These are phyloP conservation scores for Harpegnathos saltator DNA, from an alignment of 1,140 invertebrate genomes.

Conservation along the genomic window DNA sequence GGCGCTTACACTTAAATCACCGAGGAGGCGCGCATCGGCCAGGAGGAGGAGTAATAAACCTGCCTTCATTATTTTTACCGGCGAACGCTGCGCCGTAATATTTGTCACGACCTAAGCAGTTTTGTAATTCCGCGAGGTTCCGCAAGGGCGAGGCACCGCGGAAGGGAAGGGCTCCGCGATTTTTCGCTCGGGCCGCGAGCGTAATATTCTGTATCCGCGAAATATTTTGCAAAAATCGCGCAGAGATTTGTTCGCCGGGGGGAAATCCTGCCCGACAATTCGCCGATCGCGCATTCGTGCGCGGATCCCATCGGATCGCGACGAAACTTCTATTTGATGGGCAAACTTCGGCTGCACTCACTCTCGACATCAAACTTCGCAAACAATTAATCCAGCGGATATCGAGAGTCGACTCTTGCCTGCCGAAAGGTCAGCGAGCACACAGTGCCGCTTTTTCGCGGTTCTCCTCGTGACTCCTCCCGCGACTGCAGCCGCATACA, in stretches of 20 bases:
- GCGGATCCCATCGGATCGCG: slow-evolving; percentile 31
- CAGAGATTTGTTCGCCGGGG: slow-evolving; percentile 9
- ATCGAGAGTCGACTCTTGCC: slow-evolving; percentile 6
- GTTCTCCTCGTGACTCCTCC: slow-evolving; percentile 26
- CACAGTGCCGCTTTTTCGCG: not conserved
- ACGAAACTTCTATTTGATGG: slow-evolving; percentile 53
- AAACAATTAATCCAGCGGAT: slow-evolving; percentile 54
- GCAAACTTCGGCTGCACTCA: slow-evolving; percentile 39
- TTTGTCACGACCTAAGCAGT: slow-evolving; percentile 30
- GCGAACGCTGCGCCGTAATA: slow-evolving; percentile 6
- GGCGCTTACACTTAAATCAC: slow-evolving; percentile 43
- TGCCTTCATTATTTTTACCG: slow-evolving; percentile 41
- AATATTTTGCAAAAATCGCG: slow-evolving; percentile 44
- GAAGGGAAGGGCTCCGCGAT: too few species aligned
- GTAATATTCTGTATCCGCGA: not conserved
- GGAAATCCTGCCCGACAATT: slow-evolving; percentile 13
- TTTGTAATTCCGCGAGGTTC: slow-evolving; percentile 36
- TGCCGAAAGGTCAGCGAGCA: slow-evolving; percentile 9
- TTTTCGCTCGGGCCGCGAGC: not conserved
- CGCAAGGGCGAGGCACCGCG: too few species aligned
- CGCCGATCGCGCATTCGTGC: slow-evolving; percentile 30
- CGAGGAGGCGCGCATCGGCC: not conserved
- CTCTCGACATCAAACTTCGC: slow-evolving; percentile 33
- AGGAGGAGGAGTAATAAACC: not conserved
- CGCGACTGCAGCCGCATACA: not conserved